phyloP scores from a whole-genome alignment of 2,888 invertebrate species.

The Chesias legatella region DNA sequence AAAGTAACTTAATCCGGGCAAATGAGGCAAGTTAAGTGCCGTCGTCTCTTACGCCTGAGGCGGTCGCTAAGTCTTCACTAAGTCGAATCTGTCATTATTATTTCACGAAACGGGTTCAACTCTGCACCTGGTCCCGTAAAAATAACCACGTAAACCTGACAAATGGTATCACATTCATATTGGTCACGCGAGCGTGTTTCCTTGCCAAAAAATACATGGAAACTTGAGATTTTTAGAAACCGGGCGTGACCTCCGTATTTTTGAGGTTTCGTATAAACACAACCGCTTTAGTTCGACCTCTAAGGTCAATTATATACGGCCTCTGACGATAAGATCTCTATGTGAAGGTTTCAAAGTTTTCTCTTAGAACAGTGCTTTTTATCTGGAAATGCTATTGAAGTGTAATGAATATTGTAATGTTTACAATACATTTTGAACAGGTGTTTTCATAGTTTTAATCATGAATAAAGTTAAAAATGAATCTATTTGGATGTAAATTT shows the following conservation, averaged over 20 bases:
- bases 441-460: too few relatives aligned
- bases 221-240: slow-evolving; percentile 44
- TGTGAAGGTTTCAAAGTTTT: slow-evolving; percentile 37
- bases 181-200: slow-evolving; percentile 51
- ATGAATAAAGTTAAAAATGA: too few relatives aligned
- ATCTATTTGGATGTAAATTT: too few relatives aligned
- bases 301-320: slow-evolving; percentile 32
- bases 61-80: slow-evolving; percentile 55
- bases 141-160: slow-evolving; percentile 75
- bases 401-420: slow-evolving; percentile 4
- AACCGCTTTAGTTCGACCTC: slow-evolving; percentile 41
- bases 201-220: slow-evolving; percentile 54
- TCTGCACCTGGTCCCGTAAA: slow-evolving; percentile 67
- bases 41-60: slow-evolving; percentile 29
- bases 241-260: slow-evolving; percentile 43
- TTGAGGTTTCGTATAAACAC: slow-evolving; percentile 40
- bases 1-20: slow-evolving; percentile 45
- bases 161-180: slow-evolving; percentile 75
- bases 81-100: slow-evolving; percentile 75
- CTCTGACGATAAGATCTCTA: slow-evolving; percentile 25
- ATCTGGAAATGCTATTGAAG: slow-evolving; percentile 1
- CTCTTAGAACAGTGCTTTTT: slow-evolving; percentile 18
- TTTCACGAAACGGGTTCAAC: slow-evolving; percentile 51
- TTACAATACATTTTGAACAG: too few relatives aligned
- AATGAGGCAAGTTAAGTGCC: slow-evolving; percentile 42